Evolutionary conservation across 2,888 invertebrate genomes (phyloP).

Genomic region (Leptinotarsa juncta): DNA sequence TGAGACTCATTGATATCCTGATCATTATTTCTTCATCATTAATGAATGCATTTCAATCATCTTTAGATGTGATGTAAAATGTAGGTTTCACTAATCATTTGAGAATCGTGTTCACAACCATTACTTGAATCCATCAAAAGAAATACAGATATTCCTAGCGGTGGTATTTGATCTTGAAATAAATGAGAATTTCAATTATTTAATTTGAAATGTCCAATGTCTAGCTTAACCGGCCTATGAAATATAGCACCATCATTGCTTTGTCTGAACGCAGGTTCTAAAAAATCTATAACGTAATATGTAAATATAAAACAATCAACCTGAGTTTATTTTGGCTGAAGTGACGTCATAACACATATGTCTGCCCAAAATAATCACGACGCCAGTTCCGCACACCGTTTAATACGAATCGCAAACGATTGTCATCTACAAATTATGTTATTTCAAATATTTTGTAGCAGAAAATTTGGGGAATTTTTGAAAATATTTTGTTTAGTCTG

Average conservation of each 20-base stretch:
- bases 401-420: constrained; percentile 5
- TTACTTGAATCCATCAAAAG: too few species aligned
- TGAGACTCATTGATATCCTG: too few species aligned
- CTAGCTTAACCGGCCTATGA: neutral
- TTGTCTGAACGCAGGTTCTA: constrained; percentile 9
- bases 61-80: too few species aligned
- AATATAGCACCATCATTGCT: constrained; percentile 22
- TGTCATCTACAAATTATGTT: neutral
- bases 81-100: too few species aligned
- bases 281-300: constrained; percentile 32
- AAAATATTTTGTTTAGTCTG: neutral
- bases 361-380: constrained; percentile 50
- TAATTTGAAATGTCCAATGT: too few species aligned
- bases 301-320: constrained; percentile 57
- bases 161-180: too few species aligned
- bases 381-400: constrained; percentile 28
- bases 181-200: too few species aligned
- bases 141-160: too few species aligned
- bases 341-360: constrained; percentile 55
- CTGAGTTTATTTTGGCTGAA: constrained; percentile 51
- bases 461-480: neutral
- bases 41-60: too few species aligned
- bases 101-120: too few species aligned
- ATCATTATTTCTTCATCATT: too few species aligned
- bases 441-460: constrained; percentile 4